Percentiles rank a stretch among this genome's conserved stretches.
phyloP scores from a whole-genome alignment of 2,888 invertebrate genomes.

The Dryomyza anilis region DNA sequence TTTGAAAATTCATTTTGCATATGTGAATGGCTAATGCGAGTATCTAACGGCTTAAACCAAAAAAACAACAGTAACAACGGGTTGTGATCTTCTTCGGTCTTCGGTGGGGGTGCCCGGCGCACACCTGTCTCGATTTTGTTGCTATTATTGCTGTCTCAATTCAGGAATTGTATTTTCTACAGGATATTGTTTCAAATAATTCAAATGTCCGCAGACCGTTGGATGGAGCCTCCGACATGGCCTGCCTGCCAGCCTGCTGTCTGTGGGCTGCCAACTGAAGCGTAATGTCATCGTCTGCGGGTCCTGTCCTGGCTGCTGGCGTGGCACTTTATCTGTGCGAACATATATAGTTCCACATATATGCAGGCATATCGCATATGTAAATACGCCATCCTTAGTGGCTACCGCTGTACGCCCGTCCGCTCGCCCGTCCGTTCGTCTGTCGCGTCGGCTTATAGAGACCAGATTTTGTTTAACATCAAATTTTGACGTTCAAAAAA shows the following conservation, averaged over 20 bases:
- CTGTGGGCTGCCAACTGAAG: conserved; percentile 31
- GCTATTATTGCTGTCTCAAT: neutral
- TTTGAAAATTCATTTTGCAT: conserved; percentile 30
- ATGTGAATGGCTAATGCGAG: conserved; percentile 29
- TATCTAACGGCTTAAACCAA: conserved; percentile 25
- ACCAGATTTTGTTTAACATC: conserved; percentile 28
- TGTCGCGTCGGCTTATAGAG: neutral
- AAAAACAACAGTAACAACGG: conserved; percentile 4
- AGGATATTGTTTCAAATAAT: conserved; percentile 35
- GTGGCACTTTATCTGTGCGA: conserved; percentile 3
- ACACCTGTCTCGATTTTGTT: conserved; percentile 32
- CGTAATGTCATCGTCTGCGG: conserved; percentile 36
- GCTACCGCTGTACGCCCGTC: too few species aligned
- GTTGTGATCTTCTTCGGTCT: neutral
- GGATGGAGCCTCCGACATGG: neutral
- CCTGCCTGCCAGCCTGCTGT: neutral
- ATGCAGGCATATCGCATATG: too few species aligned
- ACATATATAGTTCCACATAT: too few species aligned
- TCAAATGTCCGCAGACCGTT: conserved; percentile 30
- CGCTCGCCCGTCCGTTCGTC: neutral
- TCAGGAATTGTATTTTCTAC: conserved; percentile 31
- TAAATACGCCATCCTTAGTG: too few species aligned
- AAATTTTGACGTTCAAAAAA: conserved; percentile 13
- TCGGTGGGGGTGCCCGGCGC: neutral
- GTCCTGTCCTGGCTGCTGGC: neutral